These are phyloP conservation scores for Phymanthus crucifer DNA, from an alignment of 92 coral and sea anemone genomes.

Conservation along the genomic window DNA sequence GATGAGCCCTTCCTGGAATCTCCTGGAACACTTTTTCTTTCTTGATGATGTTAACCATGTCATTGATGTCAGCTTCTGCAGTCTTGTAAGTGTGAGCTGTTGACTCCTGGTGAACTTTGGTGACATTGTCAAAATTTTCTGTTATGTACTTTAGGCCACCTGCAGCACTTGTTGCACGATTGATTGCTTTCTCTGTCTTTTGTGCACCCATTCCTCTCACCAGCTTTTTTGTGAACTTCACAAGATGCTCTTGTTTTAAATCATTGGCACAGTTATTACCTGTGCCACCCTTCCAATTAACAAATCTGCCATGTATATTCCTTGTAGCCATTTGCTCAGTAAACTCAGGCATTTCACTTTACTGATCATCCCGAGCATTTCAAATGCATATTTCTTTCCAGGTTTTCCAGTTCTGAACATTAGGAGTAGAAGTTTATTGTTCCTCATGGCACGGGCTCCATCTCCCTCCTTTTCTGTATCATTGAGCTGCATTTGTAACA, in stretches of 20 bases:
- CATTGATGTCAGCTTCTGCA: slow-evolving; percentile 43
- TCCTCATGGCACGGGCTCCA: slow-evolving; percentile 41
- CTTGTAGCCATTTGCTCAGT: slow-evolving; percentile 47
- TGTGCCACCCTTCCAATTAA: slow-evolving; percentile 52
- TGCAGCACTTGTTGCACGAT: slow-evolving; percentile 40
- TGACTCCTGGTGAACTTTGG: slow-evolving; percentile 36
- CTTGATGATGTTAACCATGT: slow-evolving; percentile 36
- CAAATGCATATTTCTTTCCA: slow-evolving; percentile 42
- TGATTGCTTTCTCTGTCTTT: slow-evolving; percentile 39
- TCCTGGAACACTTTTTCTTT: slow-evolving; percentile 29
- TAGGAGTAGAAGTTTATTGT: slow-evolving; percentile 24
- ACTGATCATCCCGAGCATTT: slow-evolving; percentile 41
- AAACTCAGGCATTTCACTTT: slow-evolving; percentile 46
- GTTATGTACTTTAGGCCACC: slow-evolving; percentile 37
- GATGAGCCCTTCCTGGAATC: slow-evolving; percentile 42
- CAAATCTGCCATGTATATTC: slow-evolving; percentile 49
- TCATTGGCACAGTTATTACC: slow-evolving; percentile 46
- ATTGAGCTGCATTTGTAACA: slow-evolving; percentile 46
- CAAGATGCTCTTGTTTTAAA: slow-evolving; percentile 44
- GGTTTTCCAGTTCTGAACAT: slow-evolving; percentile 22
- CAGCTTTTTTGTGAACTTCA: slow-evolving; percentile 41
- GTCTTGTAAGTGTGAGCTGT: slow-evolving; percentile 36
- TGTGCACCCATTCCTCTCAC: slow-evolving; percentile 43
- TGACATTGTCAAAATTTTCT: slow-evolving; percentile 43
- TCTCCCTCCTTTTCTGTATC: slow-evolving; percentile 61